phyloP scores from a whole-genome alignment of 1,140 invertebrate genomes.

The Augochlora pura region DNA sequence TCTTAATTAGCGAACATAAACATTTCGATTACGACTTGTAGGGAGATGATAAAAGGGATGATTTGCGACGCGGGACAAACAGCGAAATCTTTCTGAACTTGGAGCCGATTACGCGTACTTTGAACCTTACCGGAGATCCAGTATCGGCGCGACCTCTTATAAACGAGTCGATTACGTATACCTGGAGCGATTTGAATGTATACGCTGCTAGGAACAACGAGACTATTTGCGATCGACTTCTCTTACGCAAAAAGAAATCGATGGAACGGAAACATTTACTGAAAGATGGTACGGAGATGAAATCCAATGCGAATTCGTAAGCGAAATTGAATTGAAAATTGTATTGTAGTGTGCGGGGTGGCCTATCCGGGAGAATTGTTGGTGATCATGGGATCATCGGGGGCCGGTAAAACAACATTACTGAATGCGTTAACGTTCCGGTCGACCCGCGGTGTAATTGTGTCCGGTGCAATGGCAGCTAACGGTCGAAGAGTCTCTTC shows the following conservation, averaged over 20 bases:
- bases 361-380: constrained; percentile 94
- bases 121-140: neutral
- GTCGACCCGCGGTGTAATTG: constrained; percentile 83
- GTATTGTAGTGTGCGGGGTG: constrained; percentile 89
- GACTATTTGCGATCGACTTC: constrained; percentile 57
- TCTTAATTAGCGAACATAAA: too few species aligned
- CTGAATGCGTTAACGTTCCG: constrained; percentile 94
- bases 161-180: constrained; percentile 67
- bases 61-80: neutral
- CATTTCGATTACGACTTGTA: neutral
- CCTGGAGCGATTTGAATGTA: constrained; percentile 73
- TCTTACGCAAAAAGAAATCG: constrained; percentile 48
- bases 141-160: neutral
- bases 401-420: constrained; percentile 97
- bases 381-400: constrained; percentile 96
- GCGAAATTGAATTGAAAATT: neutral
- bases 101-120: constrained; percentile 51
- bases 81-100: constrained; percentile 52
- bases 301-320: neutral
- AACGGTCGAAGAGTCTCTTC: constrained; percentile 86
- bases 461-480: constrained; percentile 86
- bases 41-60: constrained; percentile 30
- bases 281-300: constrained; percentile 66
- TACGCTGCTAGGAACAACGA: constrained; percentile 60
- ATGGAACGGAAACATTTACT: constrained; percentile 68